A percentile compares a stretch with the other conserved stretches of the same genome.
Evolutionary conservation across 2,797 vertebrate genomes (phyloP).

Genomic region (Myotis myotis): DNA sequence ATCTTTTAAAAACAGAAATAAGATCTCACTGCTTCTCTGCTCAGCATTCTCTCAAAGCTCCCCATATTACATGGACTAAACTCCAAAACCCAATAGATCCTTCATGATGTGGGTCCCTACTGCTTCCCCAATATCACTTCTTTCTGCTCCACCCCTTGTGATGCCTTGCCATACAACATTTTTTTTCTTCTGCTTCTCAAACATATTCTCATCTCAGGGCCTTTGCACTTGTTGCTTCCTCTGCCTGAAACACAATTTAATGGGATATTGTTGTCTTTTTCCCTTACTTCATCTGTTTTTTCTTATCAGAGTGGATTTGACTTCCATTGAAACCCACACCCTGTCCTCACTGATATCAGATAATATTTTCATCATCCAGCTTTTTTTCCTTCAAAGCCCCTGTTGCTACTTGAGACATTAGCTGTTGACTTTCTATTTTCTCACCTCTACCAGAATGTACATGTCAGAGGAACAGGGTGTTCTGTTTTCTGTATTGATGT

Average conservation of each 20-base stretch:
- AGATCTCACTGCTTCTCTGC: not conserved
- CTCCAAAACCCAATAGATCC: not conserved
- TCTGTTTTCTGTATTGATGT: not conserved
- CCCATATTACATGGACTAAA: not conserved
- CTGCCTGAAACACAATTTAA: not conserved
- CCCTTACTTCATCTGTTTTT: not conserved
- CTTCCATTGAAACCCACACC: not conserved
- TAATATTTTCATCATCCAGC: not conserved
- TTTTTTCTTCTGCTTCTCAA: not conserved
- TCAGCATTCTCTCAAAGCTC: not conserved
- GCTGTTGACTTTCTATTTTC: not conserved
- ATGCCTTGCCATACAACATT: fast-evolving
- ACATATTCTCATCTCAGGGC: not conserved
- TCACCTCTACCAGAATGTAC: too few relatives aligned
- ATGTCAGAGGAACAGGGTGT: not conserved
- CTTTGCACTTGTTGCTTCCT: not conserved
- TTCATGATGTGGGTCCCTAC: fast-evolving
- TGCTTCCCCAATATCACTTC: too few relatives aligned
- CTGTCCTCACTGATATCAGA: not conserved
- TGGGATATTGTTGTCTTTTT: not conserved
- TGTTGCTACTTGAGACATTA: not conserved
- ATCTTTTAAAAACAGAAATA: not conserved
- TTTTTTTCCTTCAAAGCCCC: not conserved
- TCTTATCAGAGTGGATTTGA: not conserved
- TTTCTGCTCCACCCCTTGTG: not conserved